Evolutionary conservation across 2,888 invertebrate genomes (phyloP).

Genomic region (Tigriopus californicus): DNA sequence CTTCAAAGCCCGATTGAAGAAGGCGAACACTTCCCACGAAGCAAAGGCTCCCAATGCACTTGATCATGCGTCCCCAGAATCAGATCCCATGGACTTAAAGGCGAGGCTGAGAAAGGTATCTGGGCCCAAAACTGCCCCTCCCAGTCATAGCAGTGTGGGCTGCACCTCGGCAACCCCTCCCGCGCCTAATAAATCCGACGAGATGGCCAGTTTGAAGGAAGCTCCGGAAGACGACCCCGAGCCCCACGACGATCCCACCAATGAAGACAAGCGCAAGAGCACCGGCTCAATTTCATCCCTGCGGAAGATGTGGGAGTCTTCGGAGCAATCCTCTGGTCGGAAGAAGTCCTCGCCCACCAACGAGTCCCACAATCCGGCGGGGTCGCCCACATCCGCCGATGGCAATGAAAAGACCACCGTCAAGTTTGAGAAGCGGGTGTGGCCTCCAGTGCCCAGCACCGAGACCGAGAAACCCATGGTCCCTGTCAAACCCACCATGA

Average conservation of each 20-base stretch:
- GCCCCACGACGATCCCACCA: slow-evolving; percentile 36
- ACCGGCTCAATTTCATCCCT: slow-evolving; percentile 80
- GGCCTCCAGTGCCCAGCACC: slow-evolving; percentile 31
- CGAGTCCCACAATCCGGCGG: slow-evolving; percentile 8
- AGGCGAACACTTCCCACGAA: not conserved
- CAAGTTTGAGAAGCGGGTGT: slow-evolving; percentile 30
- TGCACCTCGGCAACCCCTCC: not conserved
- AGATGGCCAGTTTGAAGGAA: slow-evolving; percentile 21
- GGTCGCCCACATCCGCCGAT: slow-evolving; percentile 16
- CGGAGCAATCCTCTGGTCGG: not conserved
- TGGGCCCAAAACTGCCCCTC: slow-evolving; percentile 10
- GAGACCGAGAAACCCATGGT: slow-evolving; percentile 44
- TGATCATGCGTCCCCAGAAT: not conserved
- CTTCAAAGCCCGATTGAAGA: slow-evolving; percentile 57
- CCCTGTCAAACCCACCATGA: slow-evolving; percentile 43
- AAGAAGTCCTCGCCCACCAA: not conserved
- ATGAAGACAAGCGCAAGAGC: slow-evolving; percentile 67
- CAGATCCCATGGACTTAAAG: slow-evolving; percentile 51
- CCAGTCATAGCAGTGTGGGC: too few species aligned
- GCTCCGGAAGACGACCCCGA: slow-evolving; percentile 19
- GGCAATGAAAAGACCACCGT: slow-evolving; percentile 17
- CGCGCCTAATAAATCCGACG: not conserved
- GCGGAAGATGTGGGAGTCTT: slow-evolving; percentile 74
- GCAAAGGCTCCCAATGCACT: not conserved
- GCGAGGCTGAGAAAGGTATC: slow-evolving; percentile 60